Evolutionary conservation across 2,113 vertebrate species (phyloP), one percentile per base, ranked within the genome.

Genomic region (Macaca mulatta): DNA sequence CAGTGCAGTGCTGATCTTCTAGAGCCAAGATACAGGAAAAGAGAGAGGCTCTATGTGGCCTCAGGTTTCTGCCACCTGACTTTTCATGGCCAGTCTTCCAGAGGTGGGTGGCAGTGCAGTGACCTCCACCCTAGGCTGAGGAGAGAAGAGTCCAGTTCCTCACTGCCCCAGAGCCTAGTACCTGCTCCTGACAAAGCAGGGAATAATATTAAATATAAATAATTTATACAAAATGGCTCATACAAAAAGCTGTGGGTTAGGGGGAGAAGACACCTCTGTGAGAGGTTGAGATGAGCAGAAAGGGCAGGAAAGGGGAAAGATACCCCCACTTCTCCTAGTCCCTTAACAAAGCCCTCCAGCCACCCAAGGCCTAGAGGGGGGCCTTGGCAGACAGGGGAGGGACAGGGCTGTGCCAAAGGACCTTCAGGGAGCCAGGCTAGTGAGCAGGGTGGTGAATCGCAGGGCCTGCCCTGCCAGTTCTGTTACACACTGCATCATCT

Each of bases 401-500:
- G 69, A 38, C 16, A 32, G 45, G 61, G 45, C 1, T 17, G 35
- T 20, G 17, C 35, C 16, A 18, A 1, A 59, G 52, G 64, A 0
- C 32, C 11, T 43, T 98, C 96, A 98, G 81, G 96, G 96, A 18
- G 98, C 98, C 91, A 98, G 92, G 81, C 96, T 90, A 52, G 95
- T 98, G 12, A 99, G 99, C 91, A 99, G 98, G 80, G 98, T 98
- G 89, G 99, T 99, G 98, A 99, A 99, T 27, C 98, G 99, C 4
- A 99, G 98, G 0, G 99, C 99, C 77, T 99, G 99, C 85, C 99
- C 99, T 45, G 99, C 99, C 77, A 99, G 99, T 96, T 99, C 99
- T 0, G 98, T 98, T 35, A 99, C 99, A 1, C 99, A 98, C 87
- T 99, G 98, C 8, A 98, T 98, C 99, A 99, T 99, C 97, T 99